These are phyloP conservation scores for Spodoptera frugiperda DNA, from an alignment of 1,140 invertebrate species.

Conservation along the genomic window DNA sequence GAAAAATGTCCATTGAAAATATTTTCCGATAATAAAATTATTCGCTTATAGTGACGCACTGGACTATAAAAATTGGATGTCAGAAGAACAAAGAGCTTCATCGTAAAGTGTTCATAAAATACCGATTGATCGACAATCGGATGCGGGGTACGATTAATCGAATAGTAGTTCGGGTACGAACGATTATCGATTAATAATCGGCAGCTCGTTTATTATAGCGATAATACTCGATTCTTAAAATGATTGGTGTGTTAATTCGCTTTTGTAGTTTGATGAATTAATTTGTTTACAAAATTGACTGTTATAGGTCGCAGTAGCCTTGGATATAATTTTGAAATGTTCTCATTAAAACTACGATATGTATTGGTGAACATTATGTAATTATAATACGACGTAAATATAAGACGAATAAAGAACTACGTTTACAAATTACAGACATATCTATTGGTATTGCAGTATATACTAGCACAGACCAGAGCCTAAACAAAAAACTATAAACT, in stretches of 20 bases:
- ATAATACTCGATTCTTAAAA: neutral
- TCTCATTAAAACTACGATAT: too few species aligned
- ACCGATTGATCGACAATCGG: conserved; percentile 5
- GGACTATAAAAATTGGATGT: neutral
- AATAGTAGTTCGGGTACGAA: neutral
- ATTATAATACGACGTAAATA: too few species aligned
- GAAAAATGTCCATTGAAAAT: too few species aligned
- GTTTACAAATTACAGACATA: too few species aligned
- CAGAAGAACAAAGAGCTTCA: conserved; percentile 7
- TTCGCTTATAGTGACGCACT: neutral
- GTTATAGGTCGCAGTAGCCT: neutral
- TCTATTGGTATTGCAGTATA: too few species aligned
- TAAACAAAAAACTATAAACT: neutral
- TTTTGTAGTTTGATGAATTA: conserved; percentile 10
- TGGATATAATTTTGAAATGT: neutral
- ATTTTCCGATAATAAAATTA: neutral
- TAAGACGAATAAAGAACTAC: too few species aligned
- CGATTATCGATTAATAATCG: conserved; percentile 17
- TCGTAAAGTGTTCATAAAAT: conserved; percentile 12
- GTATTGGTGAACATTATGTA: too few species aligned
- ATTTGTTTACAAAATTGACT: neutral
- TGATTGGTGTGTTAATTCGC: conserved; percentile 2
- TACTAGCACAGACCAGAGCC: neutral
- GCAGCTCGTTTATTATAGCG: neutral
- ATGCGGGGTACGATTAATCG: conserved; percentile 14